Conservation (phyloP, 2,888 invertebrate species). For the Litoditis marina region DNA sequence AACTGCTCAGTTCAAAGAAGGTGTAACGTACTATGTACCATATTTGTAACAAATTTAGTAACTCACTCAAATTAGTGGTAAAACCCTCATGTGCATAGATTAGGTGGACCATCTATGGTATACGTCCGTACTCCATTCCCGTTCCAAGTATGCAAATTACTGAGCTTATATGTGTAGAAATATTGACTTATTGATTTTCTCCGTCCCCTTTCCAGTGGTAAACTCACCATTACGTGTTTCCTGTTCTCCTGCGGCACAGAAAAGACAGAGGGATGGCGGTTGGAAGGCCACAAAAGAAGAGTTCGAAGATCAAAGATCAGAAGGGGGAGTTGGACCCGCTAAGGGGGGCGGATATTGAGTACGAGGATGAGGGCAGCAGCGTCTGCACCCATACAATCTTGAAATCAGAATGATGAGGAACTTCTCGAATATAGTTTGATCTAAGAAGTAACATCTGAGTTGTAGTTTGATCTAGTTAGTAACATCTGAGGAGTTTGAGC, state of each 20-base stretch:
- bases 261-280: not conserved
- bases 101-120: too few species aligned
- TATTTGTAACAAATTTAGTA: too few species aligned
- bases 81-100: too few species aligned
- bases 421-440: too few species aligned
- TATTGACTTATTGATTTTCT: not conserved
- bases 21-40: too few species aligned
- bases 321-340: conserved; percentile 41
- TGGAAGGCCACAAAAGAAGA: conserved; percentile 1
- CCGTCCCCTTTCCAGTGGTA: not conserved
- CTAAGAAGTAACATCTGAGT: too few species aligned
- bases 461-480: not conserved
- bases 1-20: too few species aligned
- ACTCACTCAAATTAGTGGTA: too few species aligned
- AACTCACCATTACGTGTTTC: conserved; percentile 3
- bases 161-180: too few species aligned
- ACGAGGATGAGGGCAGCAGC: conserved; percentile 53
- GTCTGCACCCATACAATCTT: conserved; percentile 43
- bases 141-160: too few species aligned
- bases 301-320: not conserved
- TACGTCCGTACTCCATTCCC: too few species aligned
- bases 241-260: not conserved
- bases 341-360: conserved; percentile 58
- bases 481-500: too few species aligned
- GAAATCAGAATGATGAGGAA: not conserved